A percentile compares a stretch with the other conserved stretches of the same genome.
phyloP scores from a whole-genome alignment of 2,113 vertebrate species.

The Poecilia latipinna region DNA sequence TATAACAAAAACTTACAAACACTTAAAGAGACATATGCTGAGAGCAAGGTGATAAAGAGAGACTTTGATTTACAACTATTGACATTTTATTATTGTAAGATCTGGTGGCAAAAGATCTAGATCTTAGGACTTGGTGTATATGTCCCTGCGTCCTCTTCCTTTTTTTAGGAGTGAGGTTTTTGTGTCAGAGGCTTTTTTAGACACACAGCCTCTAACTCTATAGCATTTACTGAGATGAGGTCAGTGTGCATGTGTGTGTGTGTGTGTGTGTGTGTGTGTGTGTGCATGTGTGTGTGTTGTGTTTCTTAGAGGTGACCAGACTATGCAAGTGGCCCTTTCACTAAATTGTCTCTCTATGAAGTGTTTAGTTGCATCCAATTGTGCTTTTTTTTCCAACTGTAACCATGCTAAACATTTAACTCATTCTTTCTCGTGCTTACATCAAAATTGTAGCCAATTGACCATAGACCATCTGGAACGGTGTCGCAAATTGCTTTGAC shows the following conservation, averaged over 20 bases:
- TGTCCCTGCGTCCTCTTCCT: slow-evolving; percentile 19
- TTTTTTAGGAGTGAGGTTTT: slow-evolving; percentile 78
- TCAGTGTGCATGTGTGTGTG: slow-evolving; percentile 3
- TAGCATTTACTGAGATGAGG: slow-evolving; percentile 73
- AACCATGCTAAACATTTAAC: slow-evolving; percentile 32
- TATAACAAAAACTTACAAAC: neutral
- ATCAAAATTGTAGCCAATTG: slow-evolving; percentile 62
- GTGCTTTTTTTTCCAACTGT: slow-evolving; percentile 20
- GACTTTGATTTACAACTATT: neutral
- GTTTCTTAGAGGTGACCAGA: slow-evolving; percentile 61
- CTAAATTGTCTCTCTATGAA: slow-evolving; percentile 9
- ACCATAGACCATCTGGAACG: slow-evolving; percentile 47
- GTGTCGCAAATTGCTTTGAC: slow-evolving; percentile 76
- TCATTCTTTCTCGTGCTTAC: slow-evolving; percentile 53
- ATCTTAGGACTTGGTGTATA: neutral
- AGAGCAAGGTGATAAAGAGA: neutral
- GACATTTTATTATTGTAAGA: neutral
- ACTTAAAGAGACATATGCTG: neutral
- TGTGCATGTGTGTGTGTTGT: slow-evolving; percentile 24
- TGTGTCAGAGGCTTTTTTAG: slow-evolving; percentile 88
- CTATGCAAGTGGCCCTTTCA: slow-evolving; percentile 29
- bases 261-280: slow-evolving; percentile 32
- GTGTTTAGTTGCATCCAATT: slow-evolving; percentile 26
- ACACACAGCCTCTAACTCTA: slow-evolving; percentile 78
- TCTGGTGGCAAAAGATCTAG: neutral